Evolutionary conservation across 1,140 invertebrate species (phyloP).

Genomic region (Subanguina moxae): DNA sequence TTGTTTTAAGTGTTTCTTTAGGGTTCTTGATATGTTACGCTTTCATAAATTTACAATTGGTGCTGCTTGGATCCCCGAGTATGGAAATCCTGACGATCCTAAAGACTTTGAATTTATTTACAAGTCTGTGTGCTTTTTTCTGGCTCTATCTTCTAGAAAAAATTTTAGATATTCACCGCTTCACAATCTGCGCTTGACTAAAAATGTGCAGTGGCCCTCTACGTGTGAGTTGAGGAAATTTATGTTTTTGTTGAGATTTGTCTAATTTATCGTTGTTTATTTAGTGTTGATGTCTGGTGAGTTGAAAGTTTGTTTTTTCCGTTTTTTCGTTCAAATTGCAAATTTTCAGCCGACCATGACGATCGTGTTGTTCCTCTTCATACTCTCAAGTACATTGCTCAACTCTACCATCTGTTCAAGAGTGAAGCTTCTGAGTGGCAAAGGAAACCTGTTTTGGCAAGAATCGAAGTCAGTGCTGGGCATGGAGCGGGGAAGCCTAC

Average conservation of each 20-base stretch:
- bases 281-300: conserved; percentile 76
- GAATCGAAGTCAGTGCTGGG: conserved; percentile 88
- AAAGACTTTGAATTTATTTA: conserved; percentile 81
- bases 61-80: conserved; percentile 91
- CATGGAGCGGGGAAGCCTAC: conserved; percentile 94
- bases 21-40: conserved; percentile 91
- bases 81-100: conserved; percentile 80
- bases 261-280: too few species aligned
- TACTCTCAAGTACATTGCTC: conserved; percentile 87
- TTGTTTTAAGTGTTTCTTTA: conserved; percentile 58
- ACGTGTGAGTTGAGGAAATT: conserved; percentile 61
- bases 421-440: conserved; percentile 67
- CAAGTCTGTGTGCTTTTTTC: conserved; percentile 65
- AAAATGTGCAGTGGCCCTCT: conserved; percentile 75
- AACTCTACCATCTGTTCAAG: conserved; percentile 75
- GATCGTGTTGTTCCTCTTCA: conserved; percentile 90
- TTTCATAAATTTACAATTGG: conserved; percentile 98
- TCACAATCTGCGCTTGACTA: conserved; percentile 74
- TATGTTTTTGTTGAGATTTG: too few species aligned
- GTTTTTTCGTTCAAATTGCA: too few species aligned
- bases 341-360: too few species aligned
- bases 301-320: too few species aligned
- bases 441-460: conserved; percentile 80
- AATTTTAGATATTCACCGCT: conserved; percentile 74
- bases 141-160: conserved; percentile 11